These are phyloP conservation scores for Asarcornis scutulata DNA, from an alignment of 2,113 vertebrate genomes.

Conservation along the genomic window DNA sequence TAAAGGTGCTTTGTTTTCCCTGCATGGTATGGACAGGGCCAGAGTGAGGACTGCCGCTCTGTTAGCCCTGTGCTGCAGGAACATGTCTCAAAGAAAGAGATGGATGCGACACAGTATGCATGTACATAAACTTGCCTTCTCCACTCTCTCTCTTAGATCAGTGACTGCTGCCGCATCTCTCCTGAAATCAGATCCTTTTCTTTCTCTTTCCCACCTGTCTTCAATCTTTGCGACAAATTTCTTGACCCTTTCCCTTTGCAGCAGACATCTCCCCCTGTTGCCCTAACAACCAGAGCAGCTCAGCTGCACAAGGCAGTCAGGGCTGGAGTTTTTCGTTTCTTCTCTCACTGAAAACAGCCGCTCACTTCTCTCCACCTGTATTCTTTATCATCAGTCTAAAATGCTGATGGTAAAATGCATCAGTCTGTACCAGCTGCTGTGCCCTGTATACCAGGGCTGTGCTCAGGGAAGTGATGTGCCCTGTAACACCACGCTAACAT, in stretches of 20 bases:
- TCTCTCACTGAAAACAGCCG: not conserved
- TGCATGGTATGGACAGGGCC: not conserved
- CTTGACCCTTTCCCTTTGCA: not conserved
- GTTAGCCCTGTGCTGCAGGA: not conserved
- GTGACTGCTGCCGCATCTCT: not conserved
- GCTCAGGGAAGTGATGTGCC: not conserved
- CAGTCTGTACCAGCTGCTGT: not conserved
- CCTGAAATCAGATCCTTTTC: not conserved
- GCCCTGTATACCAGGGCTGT: not conserved
- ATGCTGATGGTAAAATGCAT: not conserved
- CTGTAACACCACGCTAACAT: not conserved
- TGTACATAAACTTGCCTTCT: not conserved
- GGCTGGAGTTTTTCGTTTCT: not conserved
- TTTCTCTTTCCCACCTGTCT: not conserved
- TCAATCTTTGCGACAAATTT: not conserved
- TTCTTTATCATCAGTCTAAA: not conserved
- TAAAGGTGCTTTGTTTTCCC: not conserved
- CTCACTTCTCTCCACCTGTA: not conserved
- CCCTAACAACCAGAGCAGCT: not conserved
- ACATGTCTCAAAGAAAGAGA: not conserved
- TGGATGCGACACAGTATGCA: not conserved
- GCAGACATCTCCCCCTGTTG: not conserved
- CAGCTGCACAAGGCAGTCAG: not conserved
- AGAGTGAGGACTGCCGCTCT: fast-evolving
- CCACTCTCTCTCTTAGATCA: not conserved